Evolutionary conservation across 2,113 vertebrate species (phyloP).

Genomic region (Sylvicapra grimmia): DNA sequence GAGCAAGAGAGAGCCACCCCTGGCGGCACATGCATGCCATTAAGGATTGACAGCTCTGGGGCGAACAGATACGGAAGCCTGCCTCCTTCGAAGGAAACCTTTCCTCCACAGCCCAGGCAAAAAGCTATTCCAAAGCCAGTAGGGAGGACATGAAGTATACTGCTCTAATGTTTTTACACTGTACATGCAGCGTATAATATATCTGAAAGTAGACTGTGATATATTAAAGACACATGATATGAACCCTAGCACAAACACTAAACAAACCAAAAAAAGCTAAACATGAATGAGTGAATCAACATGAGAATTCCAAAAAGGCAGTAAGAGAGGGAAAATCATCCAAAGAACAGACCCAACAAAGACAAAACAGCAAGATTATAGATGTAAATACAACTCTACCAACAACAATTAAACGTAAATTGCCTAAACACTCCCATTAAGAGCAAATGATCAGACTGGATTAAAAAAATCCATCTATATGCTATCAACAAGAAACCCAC

Average conservation of each 20-base stretch:
- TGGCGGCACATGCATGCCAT: neutral
- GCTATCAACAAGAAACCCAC: neutral
- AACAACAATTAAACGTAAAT: neutral
- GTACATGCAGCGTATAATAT: neutral
- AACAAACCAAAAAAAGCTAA: neutral
- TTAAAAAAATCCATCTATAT: neutral
- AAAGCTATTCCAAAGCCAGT: neutral
- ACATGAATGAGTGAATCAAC: neutral
- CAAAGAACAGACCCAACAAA: neutral
- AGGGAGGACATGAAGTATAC: neutral
- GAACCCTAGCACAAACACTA: neutral
- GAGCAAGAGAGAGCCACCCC: neutral
- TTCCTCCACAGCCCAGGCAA: neutral
- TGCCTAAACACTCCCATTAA: neutral
- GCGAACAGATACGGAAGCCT: neutral
- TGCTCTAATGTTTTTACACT: neutral
- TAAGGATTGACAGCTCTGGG: neutral
- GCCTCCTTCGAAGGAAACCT: neutral
- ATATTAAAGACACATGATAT: neutral
- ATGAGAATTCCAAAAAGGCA: neutral
- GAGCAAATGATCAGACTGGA: neutral
- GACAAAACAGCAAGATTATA: neutral
- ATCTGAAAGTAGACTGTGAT: neutral
- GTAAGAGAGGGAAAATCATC: neutral
- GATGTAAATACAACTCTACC: neutral